These are phyloP conservation scores for Tapirus indicus DNA, from an alignment of 2,797 vertebrate species.

Conservation along the genomic window DNA sequence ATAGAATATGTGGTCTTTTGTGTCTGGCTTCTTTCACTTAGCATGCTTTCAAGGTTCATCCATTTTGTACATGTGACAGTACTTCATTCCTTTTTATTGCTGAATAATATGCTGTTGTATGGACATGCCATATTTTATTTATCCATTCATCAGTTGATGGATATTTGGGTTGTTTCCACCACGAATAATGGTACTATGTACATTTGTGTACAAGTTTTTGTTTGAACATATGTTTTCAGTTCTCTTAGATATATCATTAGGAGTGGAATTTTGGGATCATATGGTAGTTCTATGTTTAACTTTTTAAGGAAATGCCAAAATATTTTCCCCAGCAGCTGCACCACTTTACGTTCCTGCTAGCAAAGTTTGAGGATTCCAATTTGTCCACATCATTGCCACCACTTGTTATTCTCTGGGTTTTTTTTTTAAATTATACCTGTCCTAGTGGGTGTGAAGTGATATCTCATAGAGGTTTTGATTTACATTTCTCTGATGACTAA, in stretches of 20 bases:
- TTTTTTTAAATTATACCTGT: neutral
- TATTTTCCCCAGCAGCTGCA: neutral
- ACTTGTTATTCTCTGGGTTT: neutral
- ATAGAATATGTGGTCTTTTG: neutral
- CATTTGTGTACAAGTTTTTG: neutral
- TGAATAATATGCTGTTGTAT: neutral
- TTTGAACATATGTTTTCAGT: neutral
- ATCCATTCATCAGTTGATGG: neutral
- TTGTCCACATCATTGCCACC: neutral
- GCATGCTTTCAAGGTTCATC: neutral
- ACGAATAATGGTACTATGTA: neutral
- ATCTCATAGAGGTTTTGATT: neutral
- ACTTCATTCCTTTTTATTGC: neutral
- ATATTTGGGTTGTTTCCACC: neutral
- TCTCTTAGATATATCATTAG: neutral
- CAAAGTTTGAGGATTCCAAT: neutral
- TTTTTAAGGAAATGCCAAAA: conserved; percentile 7
- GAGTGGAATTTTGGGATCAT: neutral
- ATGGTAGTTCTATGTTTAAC: neutral
- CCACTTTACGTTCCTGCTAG: neutral
- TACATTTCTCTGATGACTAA: neutral
- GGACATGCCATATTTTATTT: neutral
- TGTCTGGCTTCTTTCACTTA: neutral
- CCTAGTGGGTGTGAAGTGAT: neutral
- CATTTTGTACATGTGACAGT: neutral